Conservation (phyloP, 2,113 vertebrate species). For the Sclerurus mexicanus region DNA sequence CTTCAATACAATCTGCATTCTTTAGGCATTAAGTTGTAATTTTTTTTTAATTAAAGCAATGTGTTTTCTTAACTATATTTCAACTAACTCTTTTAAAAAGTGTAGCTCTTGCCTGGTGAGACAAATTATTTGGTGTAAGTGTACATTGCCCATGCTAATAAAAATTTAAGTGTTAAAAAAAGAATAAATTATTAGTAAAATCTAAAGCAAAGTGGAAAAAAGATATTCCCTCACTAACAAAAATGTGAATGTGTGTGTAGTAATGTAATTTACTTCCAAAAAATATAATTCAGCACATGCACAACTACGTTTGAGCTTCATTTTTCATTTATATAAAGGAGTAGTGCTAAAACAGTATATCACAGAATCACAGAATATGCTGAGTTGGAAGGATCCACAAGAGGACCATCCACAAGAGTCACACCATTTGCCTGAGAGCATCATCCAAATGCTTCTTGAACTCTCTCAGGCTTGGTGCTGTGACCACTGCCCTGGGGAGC, state of each 20-base stretch:
- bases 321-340: not conserved
- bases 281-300: not conserved
- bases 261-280: not conserved
- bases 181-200: not conserved
- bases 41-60: not conserved
- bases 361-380: not conserved
- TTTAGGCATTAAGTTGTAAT: not conserved
- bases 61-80: not conserved
- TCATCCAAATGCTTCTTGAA: not conserved
- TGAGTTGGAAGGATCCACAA: not conserved
- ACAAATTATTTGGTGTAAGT: not conserved
- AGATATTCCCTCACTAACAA: not conserved
- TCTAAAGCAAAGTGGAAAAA: not conserved
- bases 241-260: not conserved
- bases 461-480: not conserved
- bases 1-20: not conserved
- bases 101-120: not conserved
- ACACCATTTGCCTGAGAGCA: not conserved
- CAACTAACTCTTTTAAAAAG: not conserved
- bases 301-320: not conserved
- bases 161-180: not conserved
- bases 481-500: not conserved
- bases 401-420: not conserved
- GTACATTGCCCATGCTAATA: not conserved
- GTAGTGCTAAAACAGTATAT: not conserved